phyloP scores from a whole-genome alignment of 1,140 invertebrate genomes.

The Papilio aristodemus region DNA sequence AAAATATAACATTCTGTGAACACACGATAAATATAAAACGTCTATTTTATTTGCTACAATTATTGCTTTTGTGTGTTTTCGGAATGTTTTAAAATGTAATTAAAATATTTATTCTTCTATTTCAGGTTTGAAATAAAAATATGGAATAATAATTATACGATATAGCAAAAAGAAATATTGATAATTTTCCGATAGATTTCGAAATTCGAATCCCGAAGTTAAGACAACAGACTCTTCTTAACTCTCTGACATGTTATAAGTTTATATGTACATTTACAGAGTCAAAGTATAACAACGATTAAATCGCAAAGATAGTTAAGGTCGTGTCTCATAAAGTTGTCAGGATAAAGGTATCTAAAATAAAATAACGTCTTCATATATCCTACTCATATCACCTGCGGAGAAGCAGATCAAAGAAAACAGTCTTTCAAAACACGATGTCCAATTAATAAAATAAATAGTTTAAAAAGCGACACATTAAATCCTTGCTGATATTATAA shows the following conservation, averaged over 20 bases:
- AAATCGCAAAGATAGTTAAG: constrained; percentile 10
- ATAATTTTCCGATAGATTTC: too few relatives aligned
- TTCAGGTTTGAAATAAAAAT: too few relatives aligned
- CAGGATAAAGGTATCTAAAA: neutral
- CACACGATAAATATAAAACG: constrained; percentile 16
- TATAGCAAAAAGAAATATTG: too few relatives aligned
- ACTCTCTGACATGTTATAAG: too few relatives aligned
- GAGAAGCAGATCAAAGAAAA: constrained; percentile 7
- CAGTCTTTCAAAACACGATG: neutral
- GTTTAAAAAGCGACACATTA: neutral
- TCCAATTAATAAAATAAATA: constrained; percentile 6
- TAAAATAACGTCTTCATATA: neutral
- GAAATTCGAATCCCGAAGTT: too few relatives aligned
- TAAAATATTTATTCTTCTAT: too few relatives aligned
- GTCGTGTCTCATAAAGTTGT: neutral
- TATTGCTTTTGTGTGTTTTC: neutral
- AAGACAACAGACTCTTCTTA: too few relatives aligned
- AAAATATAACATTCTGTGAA: constrained; percentile 32
- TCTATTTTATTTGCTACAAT: constrained; percentile 30
- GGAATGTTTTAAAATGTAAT: too few relatives aligned
- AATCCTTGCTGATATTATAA: neutral
- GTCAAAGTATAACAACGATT: constrained; percentile 1
- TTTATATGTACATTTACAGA: constrained; percentile 1
- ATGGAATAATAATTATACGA: too few relatives aligned
- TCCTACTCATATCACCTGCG: neutral